Evolutionary conservation across 2,888 invertebrate species (phyloP), one percentile per base, ranked within the genome.

Genomic region (Apamea anceps): DNA sequence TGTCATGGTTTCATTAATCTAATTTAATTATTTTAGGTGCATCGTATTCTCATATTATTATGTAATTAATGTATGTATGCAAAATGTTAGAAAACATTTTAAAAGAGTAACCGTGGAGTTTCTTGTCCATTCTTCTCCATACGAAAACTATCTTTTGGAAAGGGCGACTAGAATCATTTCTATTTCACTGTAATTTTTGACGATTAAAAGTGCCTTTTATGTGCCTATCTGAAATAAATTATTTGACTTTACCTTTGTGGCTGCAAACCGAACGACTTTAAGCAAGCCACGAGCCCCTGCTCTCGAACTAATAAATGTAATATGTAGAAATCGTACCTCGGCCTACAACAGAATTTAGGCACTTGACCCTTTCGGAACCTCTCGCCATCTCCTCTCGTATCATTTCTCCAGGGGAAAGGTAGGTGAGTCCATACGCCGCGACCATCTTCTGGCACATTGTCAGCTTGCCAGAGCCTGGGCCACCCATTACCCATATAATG

Each of bases 401-500:
- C 79, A 99, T 97, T 96, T 99, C 99, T 0, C 99, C 99, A 45
- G 98, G 98, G 79, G 99, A 99, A 84, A 99, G 97, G 95, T 99
- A 99, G 21, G 98, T 98, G 97, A 98, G 99, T 18, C 99, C 99
- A 94, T 99, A 99, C 94, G 98, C 98, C 78, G 97, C 98, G 15
- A 99, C 98, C 91, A 99, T 99, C 93, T 97, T 98, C 87, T 98
- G 98, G 96, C 99, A 99, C 95, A 99, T 99, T 5, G 99, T 99
- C 63, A 99, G 99, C 95, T 99, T 99, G 80, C 99, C 99, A 73
- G 98, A 99, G 2, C 99, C 99, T 0, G 99, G 99, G 1, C 99
- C 99, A 21, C 88, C 86, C 8, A 85, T 10, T 10, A 85, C 18
- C 88, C 85, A 85, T 3, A 85, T 42, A 15, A 85, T 81, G 13